phyloP scores from a whole-genome alignment of 2,797 vertebrate genomes.

The Brotogeris chrysoptera region DNA sequence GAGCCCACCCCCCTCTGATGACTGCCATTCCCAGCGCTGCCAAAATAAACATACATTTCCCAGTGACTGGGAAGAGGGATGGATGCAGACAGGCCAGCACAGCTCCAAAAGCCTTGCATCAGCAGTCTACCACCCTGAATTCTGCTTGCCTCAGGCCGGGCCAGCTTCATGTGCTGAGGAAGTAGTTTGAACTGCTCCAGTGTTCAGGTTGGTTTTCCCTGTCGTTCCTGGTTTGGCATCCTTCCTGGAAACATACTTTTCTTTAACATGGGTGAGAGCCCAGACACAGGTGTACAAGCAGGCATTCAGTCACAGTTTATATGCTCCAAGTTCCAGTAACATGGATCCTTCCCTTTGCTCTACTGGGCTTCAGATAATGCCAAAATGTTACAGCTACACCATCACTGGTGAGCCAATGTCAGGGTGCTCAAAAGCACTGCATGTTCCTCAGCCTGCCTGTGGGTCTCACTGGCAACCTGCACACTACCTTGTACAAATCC shows the following conservation, averaged over 20 bases:
- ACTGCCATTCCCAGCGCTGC: not conserved
- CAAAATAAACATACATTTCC: rapidly evolving
- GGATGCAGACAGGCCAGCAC: not conserved
- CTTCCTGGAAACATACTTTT: not conserved
- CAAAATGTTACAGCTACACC: not conserved
- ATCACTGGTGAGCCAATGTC: not conserved
- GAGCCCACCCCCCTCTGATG: not conserved
- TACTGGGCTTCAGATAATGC: not conserved
- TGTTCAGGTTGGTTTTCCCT: not conserved
- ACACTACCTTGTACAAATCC: not conserved
- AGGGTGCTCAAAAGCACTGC: not conserved
- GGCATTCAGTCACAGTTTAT: not conserved
- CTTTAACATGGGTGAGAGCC: rapidly evolving
- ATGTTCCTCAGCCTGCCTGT: not conserved
- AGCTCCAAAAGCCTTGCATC: not conserved
- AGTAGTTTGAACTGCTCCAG: not conserved
- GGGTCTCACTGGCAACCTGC: not conserved
- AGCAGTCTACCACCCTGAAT: not conserved
- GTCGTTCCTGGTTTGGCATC: not conserved
- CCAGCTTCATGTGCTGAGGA: rapidly evolving
- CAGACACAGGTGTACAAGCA: not conserved
- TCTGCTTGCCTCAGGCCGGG: not conserved
- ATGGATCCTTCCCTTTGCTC: not conserved
- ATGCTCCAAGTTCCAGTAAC: not conserved
- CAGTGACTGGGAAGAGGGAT: not conserved